Conservation (phyloP, 2,113 vertebrate species). For the Gambusia affinis region DNA sequence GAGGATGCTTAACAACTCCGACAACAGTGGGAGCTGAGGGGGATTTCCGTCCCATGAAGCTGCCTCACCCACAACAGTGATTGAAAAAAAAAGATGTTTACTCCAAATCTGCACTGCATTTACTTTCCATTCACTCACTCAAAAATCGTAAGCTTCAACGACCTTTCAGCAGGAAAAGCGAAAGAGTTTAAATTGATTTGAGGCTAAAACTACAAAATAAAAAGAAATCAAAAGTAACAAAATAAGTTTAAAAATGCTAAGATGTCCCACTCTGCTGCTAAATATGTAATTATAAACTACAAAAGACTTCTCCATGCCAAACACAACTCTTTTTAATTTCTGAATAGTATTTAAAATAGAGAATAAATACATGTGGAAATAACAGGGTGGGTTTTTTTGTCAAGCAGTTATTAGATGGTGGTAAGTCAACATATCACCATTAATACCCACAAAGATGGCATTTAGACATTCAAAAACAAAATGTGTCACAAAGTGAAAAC, state of each 20-base stretch:
- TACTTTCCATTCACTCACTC: background rate
- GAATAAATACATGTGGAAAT: background rate
- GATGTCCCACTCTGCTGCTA: background rate
- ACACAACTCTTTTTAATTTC: background rate
- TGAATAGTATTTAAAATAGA: background rate
- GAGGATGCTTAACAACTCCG: background rate
- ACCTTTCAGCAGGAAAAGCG: background rate
- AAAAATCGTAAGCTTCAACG: background rate
- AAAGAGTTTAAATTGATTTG: background rate
- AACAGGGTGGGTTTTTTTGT: background rate
- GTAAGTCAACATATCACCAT: background rate
- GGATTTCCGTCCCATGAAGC: constrained; percentile 51
- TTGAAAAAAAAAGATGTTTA: constrained; percentile 1
- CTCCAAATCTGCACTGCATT: background rate
- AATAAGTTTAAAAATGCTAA: background rate
- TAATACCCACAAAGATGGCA: background rate
- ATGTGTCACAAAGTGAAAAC: background rate
- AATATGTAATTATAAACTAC: background rate
- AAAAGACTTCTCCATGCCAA: background rate
- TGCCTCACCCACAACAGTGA: constrained; percentile 39
- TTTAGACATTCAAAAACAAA: background rate
- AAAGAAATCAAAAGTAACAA: background rate
- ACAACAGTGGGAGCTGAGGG: constrained; percentile 30
- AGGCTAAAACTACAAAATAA: background rate
- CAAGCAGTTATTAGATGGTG: background rate